phyloP scores from a whole-genome alignment of 2,797 vertebrate genomes.

The Cirrhinus molitorella region DNA sequence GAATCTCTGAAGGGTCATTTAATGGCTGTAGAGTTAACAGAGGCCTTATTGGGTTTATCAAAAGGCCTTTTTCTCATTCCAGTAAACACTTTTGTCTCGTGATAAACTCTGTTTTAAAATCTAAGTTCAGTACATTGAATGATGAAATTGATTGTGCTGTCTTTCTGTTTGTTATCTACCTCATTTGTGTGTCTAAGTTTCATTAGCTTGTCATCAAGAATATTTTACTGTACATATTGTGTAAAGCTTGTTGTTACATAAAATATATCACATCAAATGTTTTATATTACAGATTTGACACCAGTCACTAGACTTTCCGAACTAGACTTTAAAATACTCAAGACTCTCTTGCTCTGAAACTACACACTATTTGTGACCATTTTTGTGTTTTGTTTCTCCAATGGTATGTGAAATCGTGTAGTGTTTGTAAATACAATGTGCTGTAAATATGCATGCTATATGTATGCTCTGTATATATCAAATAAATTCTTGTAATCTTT shows the following conservation, averaged over 20 bases:
- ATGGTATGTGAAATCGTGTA: slow-evolving; percentile 54
- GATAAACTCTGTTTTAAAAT: slow-evolving; percentile 14
- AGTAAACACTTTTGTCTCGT: slow-evolving; percentile 19
- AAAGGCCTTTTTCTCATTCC: slow-evolving; percentile 35
- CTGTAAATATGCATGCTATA: slow-evolving; percentile 78
- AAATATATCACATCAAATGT: slow-evolving; percentile 33
- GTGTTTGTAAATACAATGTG: slow-evolving; percentile 63
- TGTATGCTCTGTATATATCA: slow-evolving; percentile 69
- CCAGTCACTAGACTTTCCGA: background rate
- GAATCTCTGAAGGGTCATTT: slow-evolving; percentile 17
- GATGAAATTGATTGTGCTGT: slow-evolving; percentile 12
- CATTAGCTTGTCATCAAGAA: slow-evolving; percentile 2
- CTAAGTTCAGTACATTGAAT: background rate
- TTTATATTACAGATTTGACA: slow-evolving; percentile 12
- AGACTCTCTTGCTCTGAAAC: slow-evolving; percentile 14
- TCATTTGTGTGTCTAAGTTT: slow-evolving; percentile 31
- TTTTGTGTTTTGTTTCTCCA: slow-evolving; percentile 27
- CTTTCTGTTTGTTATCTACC: slow-evolving; percentile 38
- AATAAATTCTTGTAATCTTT: slow-evolving; percentile 75
- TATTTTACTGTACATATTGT: slow-evolving; percentile 41
- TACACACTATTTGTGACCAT: slow-evolving; percentile 13
- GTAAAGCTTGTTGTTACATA: slow-evolving; percentile 46
- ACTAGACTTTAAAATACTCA: background rate
- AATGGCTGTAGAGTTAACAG: slow-evolving; percentile 19
- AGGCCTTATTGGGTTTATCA: slow-evolving; percentile 8